Evolutionary conservation across 2,888 invertebrate genomes (phyloP), one percentile per base, ranked within the genome.

Genomic region (Tyria jacobaeae): DNA sequence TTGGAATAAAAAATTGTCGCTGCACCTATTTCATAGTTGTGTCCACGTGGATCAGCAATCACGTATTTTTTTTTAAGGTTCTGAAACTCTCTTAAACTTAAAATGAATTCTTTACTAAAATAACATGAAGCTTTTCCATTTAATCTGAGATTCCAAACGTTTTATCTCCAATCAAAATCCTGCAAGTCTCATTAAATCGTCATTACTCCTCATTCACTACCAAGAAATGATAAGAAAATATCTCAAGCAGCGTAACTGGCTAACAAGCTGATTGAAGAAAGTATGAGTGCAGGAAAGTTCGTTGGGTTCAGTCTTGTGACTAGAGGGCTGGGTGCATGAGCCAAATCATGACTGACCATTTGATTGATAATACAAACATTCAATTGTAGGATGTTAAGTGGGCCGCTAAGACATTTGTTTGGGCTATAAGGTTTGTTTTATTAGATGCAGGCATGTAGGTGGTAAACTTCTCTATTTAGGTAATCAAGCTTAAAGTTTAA

Each of bases 261-360:
- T 72, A 59, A 58, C 61, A 65, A 44, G 57, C 61, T 59, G 64
- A 57, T 14, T 64, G 55, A 62, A 69, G 75, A 75, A 71, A 77
- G 69, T 72, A 61, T 57, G 60, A 57, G 61, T 68, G 66, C 60
- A 63, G 75, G 68, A 62, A 37, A 77, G 64, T 48, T n/a, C 35
- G 51, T 67, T 62, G 61, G 67, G 68, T 58, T 49, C 34, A 58
- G 60, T 56, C 68, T 75, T 41, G 63, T 73, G 82, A 78, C 71
- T 65, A 77, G 68, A 73, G 75, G 74, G 27, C 27, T 31, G 7
- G 27, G 27, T 77, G 73, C 79, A 77, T 74, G 77, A 76, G 70
- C 66, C 79, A 86, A 89, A 89, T 88, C 88, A 89, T 82, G 83
- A 81, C 81, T 60, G 73, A 76, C 77, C 84, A 86, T 83, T 87